These are phyloP conservation scores for Drosophila parthenogenetica DNA, from an alignment of 2,888 invertebrate genomes.

Conservation along the genomic window DNA sequence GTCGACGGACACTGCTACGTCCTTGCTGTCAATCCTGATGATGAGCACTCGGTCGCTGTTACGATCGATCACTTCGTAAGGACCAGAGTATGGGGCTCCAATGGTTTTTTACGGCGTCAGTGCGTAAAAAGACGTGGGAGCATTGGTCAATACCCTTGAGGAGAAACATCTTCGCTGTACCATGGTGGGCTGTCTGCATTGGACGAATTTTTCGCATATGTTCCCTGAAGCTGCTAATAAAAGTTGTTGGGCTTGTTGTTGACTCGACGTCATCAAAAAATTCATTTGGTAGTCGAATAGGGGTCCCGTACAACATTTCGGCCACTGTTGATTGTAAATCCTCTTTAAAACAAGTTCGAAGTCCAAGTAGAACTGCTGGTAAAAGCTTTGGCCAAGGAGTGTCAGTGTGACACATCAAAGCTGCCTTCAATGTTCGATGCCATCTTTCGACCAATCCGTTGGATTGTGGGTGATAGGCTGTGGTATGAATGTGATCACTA, in stretches of 20 bases:
- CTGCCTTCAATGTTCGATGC: conserved; percentile 2
- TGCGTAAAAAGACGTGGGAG: not conserved
- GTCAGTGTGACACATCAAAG: not conserved
- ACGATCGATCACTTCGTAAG: no score
- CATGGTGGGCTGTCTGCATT: not conserved
- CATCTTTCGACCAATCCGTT: conserved; percentile 6
- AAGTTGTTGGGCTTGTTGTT: not conserved
- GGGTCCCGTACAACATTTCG: not conserved
- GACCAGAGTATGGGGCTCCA: no score
- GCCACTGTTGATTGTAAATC: not conserved
- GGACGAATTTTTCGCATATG: not conserved
- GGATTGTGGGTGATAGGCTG: not conserved
- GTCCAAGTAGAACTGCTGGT: not conserved
- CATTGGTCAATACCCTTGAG: not conserved
- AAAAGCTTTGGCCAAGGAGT: not conserved
- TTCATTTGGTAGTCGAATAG: not conserved
- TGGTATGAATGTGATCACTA: no score
- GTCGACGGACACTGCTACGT: no score
- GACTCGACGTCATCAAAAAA: not conserved
- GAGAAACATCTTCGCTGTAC: not conserved
- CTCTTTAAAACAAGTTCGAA: not conserved
- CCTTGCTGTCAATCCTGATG: no score
- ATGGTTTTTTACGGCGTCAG: not conserved
- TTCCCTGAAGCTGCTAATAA: no score
- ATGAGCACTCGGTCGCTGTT: no score